Percentiles rank a stretch among this genome's conserved stretches.
Conservation (phyloP, 2,888 invertebrate species). For the Rhopalosiphum nymphaeae region DNA sequence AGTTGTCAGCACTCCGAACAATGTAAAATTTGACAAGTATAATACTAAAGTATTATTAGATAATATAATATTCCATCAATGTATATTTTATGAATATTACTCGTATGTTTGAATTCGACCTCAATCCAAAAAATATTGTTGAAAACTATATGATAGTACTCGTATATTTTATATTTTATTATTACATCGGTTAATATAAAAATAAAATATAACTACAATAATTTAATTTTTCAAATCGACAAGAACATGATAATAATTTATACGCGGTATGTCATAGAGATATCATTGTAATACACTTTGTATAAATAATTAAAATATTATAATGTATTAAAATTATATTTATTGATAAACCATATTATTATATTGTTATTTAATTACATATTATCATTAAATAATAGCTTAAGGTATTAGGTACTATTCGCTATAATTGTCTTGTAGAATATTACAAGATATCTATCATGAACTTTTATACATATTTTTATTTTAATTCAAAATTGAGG, state of each 20-base stretch:
- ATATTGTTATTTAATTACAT: not conserved
- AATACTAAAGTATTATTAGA: not conserved
- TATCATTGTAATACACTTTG: too few species aligned
- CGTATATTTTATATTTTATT: not conserved
- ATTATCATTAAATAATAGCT: not conserved
- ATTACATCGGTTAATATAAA: not conserved
- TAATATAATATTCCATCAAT: not conserved
- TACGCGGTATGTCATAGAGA: too few species aligned
- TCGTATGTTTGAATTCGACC: not conserved
- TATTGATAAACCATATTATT: not conserved
- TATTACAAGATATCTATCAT: not conserved
- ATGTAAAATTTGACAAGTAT: not conserved
- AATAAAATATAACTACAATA: not conserved
- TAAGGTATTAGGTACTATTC: not conserved
- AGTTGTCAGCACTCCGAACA: not conserved
- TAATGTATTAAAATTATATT: not conserved
- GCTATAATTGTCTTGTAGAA: not conserved
- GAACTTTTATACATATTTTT: too few species aligned
- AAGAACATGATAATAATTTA: not conserved
- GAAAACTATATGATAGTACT: not conserved
- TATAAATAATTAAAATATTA: not conserved
- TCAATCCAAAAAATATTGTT: not conserved
- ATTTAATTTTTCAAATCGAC: not conserved
- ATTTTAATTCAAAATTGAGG: too few species aligned
- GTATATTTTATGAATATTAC: not conserved